phyloP scores from a whole-genome alignment of 1,140 invertebrate species.

The Elymnias hypermnestra region DNA sequence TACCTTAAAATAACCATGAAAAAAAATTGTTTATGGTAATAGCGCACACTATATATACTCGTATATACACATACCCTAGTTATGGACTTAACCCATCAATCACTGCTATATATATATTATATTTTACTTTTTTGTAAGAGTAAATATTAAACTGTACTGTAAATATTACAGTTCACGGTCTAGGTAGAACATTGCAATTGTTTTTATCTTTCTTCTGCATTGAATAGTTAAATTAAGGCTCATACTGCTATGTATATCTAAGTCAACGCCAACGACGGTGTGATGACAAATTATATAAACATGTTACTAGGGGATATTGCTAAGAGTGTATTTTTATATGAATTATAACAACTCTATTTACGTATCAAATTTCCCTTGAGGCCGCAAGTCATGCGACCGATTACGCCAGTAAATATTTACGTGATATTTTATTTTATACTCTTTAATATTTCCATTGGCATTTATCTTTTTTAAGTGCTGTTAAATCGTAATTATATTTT shows the following conservation, averaged over 20 bases:
- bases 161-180: slow-evolving; percentile 42
- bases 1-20: too few species aligned
- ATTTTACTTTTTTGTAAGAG: slow-evolving; percentile 27
- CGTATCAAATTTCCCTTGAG: not conserved
- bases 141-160: slow-evolving; percentile 39
- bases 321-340: slow-evolving; percentile 57
- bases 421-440: slow-evolving; percentile 42
- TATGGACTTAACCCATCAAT: too few species aligned
- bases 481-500: slow-evolving; percentile 39
- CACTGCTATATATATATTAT: slow-evolving; percentile 2
- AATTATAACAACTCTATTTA: slow-evolving; percentile 23
- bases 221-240: slow-evolving; percentile 14
- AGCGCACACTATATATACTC: too few species aligned
- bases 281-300: slow-evolving; percentile 24
- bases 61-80: too few species aligned
- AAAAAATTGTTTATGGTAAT: too few species aligned
- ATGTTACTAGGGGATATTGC: slow-evolving; percentile 28
- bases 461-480: slow-evolving; percentile 40
- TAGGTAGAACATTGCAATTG: slow-evolving; percentile 32
- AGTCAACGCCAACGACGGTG: not conserved
- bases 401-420: slow-evolving; percentile 5
- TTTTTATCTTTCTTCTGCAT: slow-evolving; percentile 49
- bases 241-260: not conserved
- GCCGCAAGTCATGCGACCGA: slow-evolving; percentile 3
- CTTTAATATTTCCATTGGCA: slow-evolving; percentile 46